Conservation (phyloP, 2,113 vertebrate species). For the Thamnaconus septentrionalis region DNA sequence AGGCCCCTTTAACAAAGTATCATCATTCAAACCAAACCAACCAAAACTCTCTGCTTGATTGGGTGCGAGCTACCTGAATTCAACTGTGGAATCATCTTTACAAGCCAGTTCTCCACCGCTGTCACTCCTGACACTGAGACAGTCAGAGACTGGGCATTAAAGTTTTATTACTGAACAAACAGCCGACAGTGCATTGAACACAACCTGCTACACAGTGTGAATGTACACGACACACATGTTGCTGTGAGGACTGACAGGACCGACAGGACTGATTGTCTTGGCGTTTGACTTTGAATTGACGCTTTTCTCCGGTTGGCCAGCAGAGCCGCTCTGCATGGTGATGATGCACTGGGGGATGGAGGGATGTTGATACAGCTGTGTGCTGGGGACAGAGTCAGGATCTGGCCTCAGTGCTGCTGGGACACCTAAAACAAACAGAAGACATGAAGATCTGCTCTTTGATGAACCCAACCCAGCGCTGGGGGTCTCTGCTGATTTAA, state of each 20-base stretch:
- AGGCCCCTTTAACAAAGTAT: too few relatives aligned
- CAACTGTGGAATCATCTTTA: background rate
- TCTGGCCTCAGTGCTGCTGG: constrained; percentile 18
- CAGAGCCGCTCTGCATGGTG: too few relatives aligned
- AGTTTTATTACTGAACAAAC: constrained; percentile 3
- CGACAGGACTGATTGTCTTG: background rate
- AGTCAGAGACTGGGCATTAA: constrained; percentile 26
- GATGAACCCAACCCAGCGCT: background rate
- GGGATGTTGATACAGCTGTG: constrained; percentile 55
- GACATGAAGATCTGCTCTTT: background rate
- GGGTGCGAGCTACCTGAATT: background rate
- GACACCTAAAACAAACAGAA: constrained; percentile 41
- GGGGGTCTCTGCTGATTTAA: background rate
- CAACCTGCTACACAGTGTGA: background rate
- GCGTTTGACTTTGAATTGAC: background rate
- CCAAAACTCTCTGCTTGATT: constrained; percentile 12
- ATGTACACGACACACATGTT: too few relatives aligned
- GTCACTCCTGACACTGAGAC: constrained; percentile 16
- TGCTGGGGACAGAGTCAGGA: constrained; percentile 15
- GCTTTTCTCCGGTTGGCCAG: too few relatives aligned
- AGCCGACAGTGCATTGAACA: background rate
- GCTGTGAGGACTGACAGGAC: background rate
- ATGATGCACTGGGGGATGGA: background rate
- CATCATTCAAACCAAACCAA: too few relatives aligned
- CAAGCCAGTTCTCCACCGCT: background rate